These are phyloP conservation scores for Pangasius sanitwongsei DNA, from an alignment of 2,797 vertebrate genomes.

Conservation along the genomic window DNA sequence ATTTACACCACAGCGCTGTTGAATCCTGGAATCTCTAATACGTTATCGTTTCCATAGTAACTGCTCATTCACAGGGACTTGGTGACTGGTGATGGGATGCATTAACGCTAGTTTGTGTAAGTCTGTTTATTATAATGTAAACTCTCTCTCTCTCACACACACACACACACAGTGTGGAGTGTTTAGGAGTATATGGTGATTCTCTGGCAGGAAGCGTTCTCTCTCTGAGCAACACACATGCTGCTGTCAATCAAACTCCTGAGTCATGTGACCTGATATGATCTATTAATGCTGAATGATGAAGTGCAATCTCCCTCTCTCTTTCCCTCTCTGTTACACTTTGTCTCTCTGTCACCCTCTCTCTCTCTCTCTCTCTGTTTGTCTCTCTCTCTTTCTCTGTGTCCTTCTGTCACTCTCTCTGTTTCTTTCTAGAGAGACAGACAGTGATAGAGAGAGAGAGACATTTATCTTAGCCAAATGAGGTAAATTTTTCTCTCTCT, in stretches of 20 bases:
- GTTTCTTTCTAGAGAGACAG: no score
- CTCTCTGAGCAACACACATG: conserved; percentile 73
- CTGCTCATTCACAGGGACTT: background rate
- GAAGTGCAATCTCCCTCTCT: background rate
- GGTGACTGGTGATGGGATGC: background rate
- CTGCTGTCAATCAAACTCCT: conserved; percentile 74
- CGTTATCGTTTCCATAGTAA: background rate
- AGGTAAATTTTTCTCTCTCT: background rate
- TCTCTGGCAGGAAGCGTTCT: conserved; percentile 59
- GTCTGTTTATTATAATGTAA: background rate
- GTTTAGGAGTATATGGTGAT: conserved; percentile 31
- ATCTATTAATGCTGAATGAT: conserved; percentile 57
- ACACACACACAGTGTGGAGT: background rate
- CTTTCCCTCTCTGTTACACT: background rate
- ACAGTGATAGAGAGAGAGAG: no score
- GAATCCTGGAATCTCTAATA: background rate
- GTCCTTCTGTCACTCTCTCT: background rate
- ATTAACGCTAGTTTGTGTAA: background rate
- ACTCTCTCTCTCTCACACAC: background rate
- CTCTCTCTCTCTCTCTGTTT: background rate
- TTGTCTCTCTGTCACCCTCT: background rate
- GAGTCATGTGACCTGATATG: conserved; percentile 54
- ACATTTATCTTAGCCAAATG: no score
- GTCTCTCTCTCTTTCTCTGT: background rate
- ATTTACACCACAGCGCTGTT: no score